Percentiles rank a stretch among this genome's conserved stretches.
Evolutionary conservation across 2,797 vertebrate species (phyloP).

Genomic region (Heteromormyrus szaboi): DNA sequence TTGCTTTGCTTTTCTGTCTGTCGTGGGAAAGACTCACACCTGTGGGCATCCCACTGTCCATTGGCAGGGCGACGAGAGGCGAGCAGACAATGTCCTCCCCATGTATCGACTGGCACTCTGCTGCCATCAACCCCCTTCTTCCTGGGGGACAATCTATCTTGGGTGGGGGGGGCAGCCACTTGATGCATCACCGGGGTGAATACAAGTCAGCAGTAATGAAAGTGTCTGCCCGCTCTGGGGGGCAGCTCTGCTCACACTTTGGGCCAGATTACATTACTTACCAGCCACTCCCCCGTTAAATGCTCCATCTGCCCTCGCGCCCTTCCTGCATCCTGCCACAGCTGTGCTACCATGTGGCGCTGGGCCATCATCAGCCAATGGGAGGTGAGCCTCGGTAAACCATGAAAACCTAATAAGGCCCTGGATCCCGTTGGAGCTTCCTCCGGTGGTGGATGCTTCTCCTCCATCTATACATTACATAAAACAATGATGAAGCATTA

Average conservation of each 20-base stretch:
- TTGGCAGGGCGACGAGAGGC: neutral
- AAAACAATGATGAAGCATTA: neutral
- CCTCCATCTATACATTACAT: neutral
- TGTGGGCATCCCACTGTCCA: neutral
- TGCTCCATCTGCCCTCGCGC: constrained; percentile 3
- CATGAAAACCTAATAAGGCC: neutral
- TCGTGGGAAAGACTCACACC: neutral
- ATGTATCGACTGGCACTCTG: neutral
- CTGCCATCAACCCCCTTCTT: neutral
- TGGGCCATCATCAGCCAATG: neutral
- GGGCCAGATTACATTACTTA: constrained; percentile 8
- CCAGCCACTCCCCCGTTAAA: constrained; percentile 19
- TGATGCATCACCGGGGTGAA: neutral
- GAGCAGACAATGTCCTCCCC: neutral
- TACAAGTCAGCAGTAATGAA: constrained; percentile 26
- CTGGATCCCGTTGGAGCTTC: neutral
- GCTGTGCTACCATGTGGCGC: neutral
- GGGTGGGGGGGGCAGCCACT: neutral
- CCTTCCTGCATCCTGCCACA: neutral
- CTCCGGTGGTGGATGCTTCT: neutral
- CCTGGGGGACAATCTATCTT: neutral
- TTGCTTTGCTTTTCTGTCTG: neutral
- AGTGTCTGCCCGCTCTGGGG: neutral
- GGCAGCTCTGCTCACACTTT: constrained; percentile 7
- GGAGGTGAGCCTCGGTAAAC: neutral